phyloP scores from a whole-genome alignment of 1,140 invertebrate genomes.

The Thaumatotibia leucotreta region DNA sequence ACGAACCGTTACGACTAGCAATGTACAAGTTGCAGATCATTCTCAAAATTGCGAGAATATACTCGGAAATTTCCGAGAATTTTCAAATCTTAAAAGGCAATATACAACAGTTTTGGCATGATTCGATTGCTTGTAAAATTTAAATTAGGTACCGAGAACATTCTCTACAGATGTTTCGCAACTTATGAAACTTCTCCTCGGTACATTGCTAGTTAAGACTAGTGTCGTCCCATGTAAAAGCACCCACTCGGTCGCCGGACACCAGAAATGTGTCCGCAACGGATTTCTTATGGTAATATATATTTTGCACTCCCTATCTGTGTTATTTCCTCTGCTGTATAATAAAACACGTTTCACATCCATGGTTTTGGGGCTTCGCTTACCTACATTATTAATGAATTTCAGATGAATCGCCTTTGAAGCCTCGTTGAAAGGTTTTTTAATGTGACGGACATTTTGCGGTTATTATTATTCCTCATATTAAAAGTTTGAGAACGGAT shows the following conservation, averaged over 20 bases:
- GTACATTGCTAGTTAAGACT: not conserved
- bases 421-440: not conserved
- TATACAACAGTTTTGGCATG: no score
- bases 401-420: constrained; percentile 15
- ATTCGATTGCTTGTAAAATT: no score
- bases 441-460: not conserved
- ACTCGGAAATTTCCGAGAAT: no score
- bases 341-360: constrained; percentile 12
- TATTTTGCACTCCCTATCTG: constrained; percentile 35
- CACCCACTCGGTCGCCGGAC: constrained; percentile 30
- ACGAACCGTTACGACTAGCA: no score
- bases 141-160: no score
- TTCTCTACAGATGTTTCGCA: no score
- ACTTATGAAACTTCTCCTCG: no score
- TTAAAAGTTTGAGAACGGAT: no score
- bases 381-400: constrained; percentile 24
- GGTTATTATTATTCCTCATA: no score
- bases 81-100: no score
- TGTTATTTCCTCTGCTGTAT: constrained; percentile 35
- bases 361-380: not conserved
- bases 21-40: no score
- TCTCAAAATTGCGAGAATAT: no score
- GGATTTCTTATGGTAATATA: constrained; percentile 54
- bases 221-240: constrained; percentile 29
- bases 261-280: constrained; percentile 40